Percentiles rank a stretch among this genome's conserved stretches.
Evolutionary conservation across 2,797 vertebrate genomes (phyloP).

Genomic region (Heliangelus exortis): DNA sequence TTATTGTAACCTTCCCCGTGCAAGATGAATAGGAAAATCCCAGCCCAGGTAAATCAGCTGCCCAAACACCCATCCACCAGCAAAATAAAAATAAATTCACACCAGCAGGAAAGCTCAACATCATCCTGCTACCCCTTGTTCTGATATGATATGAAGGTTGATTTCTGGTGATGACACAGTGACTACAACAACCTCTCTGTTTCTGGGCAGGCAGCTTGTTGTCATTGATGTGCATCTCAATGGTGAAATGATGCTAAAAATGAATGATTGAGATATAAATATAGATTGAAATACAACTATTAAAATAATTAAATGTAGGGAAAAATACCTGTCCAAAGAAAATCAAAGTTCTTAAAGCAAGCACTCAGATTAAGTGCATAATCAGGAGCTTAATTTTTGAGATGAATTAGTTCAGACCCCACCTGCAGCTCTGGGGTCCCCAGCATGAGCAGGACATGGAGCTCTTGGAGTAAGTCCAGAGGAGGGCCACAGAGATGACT

Average conservation of each 20-base stretch:
- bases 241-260: background rate
- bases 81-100: slow-evolving; percentile 20
- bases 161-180: background rate
- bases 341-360: background rate
- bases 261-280: background rate
- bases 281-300: background rate
- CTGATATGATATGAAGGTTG: background rate
- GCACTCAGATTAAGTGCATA: background rate
- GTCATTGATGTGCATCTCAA: background rate
- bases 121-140: background rate
- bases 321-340: background rate
- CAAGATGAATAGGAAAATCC: background rate
- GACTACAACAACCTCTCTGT: background rate
- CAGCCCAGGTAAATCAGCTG: background rate
- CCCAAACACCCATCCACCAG: background rate
- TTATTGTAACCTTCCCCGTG: background rate
- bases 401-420: too few species aligned
- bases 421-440: too few species aligned
- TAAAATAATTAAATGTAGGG: background rate
- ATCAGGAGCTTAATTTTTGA: background rate
- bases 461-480: too few species aligned
- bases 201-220: background rate
- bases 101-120: background rate
- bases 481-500: too few species aligned
- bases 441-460: too few species aligned